Evolutionary conservation across 2,888 invertebrate genomes (phyloP).

Genomic region (Muschampia plurimacula): DNA sequence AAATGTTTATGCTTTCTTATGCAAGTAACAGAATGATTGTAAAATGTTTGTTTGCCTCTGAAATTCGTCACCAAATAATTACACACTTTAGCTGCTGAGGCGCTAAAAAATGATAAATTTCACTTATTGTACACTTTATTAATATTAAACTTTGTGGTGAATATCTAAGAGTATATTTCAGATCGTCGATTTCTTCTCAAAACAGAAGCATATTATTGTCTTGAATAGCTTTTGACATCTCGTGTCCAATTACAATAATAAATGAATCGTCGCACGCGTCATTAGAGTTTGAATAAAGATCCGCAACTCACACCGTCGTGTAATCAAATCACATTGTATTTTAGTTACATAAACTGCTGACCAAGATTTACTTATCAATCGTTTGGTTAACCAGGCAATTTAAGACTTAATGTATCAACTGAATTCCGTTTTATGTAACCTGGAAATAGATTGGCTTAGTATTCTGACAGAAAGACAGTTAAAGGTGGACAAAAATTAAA

Average conservation of each 20-base stretch:
- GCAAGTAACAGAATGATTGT: constrained; percentile 12
- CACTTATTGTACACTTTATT: neutral
- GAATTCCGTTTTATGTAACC: constrained; percentile 20
- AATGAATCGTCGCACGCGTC: constrained; percentile 65
- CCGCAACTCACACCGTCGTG: constrained; percentile 54
- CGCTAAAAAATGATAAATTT: constrained; percentile 37
- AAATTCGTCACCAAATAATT: constrained; percentile 47
- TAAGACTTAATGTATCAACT: constrained; percentile 20
- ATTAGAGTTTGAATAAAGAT: constrained; percentile 49
- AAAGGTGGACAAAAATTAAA: too few species aligned
- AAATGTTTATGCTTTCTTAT: neutral
- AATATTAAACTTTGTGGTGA: constrained; percentile 48
- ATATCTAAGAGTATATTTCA: neutral
- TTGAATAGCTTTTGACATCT: constrained; percentile 64
- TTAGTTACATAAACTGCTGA: constrained; percentile 27
- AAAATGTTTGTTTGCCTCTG: constrained; percentile 25
- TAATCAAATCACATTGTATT: constrained; percentile 33
- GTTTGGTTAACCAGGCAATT: constrained; percentile 26
- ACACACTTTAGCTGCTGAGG: constrained; percentile 51
- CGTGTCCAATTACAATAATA: constrained; percentile 74
- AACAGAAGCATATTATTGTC: constrained; percentile 56
- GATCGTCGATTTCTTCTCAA: constrained; percentile 43
- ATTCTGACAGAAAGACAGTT: constrained; percentile 2
- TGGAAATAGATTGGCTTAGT: constrained; percentile 12
- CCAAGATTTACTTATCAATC: constrained; percentile 26